phyloP scores from a whole-genome alignment of 2,113 vertebrate genomes.

The Isurus oxyrinchus region DNA sequence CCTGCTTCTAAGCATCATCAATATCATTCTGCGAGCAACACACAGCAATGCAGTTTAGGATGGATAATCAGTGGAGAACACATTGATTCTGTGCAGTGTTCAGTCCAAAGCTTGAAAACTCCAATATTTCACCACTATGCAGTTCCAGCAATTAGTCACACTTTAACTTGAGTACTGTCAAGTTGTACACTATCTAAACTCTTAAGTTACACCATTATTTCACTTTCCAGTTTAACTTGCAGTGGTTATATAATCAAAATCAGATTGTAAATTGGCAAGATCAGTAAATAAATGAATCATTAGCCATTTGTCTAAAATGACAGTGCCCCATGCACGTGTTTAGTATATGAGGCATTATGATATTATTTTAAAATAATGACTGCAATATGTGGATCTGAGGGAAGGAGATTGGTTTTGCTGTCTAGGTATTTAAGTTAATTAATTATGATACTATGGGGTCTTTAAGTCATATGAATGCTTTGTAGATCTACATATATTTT shows the following conservation, averaged over 20 bases:
- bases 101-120: not conserved
- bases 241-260: not conserved
- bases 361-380: not conserved
- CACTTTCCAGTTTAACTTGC: not conserved
- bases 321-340: not conserved
- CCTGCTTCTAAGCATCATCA: not conserved
- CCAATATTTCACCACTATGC: not conserved
- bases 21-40: not conserved
- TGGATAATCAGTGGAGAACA: not conserved
- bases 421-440: not conserved
- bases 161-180: not conserved
- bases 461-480: not conserved
- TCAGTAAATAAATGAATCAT: not conserved
- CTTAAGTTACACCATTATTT: not conserved
- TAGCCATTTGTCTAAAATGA: not conserved
- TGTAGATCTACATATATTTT: not conserved
- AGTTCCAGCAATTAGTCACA: not conserved
- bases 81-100: not conserved
- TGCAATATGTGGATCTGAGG: not conserved
- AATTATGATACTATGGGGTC: not conserved
- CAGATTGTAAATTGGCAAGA: not conserved
- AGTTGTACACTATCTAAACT: not conserved
- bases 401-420: not conserved
- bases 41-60: not conserved
- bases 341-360: not conserved